Evolutionary conservation across 2,888 invertebrate genomes (phyloP).

Genomic region (Orthosia incerta): DNA sequence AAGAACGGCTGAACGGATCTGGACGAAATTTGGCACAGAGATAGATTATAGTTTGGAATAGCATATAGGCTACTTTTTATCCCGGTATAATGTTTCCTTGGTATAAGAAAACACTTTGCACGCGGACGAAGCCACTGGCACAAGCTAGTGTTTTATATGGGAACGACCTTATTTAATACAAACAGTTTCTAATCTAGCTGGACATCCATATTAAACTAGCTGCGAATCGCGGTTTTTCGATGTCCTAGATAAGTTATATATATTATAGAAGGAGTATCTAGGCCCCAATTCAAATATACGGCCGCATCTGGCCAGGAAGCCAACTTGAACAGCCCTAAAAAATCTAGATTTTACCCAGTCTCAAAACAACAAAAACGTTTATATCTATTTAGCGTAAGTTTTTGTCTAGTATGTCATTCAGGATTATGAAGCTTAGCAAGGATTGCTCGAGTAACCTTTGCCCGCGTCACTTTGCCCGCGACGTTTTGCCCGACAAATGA

Average conservation of each 20-base stretch:
- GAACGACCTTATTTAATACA: no score
- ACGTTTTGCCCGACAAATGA: constrained; percentile 41
- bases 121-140: no score
- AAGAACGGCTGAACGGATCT: no score
- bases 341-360: background rate
- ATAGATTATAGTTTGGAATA: no score
- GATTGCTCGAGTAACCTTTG: constrained; percentile 19
- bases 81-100: no score
- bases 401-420: constrained; percentile 34
- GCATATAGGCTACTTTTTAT: no score
- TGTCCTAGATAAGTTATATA: background rate
- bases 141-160: background rate
- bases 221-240: no score
- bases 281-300: background rate
- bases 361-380: constrained; percentile 2
- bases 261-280: no score
- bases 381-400: constrained; percentile 16
- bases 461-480: constrained; percentile 38
- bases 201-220: background rate
- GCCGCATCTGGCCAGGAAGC: background rate
- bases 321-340: background rate
- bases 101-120: no score
- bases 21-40: no score
- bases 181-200: background rate
- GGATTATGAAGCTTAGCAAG: constrained; percentile 41